Base-by-base conservation (phyloP, 2,888 invertebrate species). In the Hypercompe scribonia region DNA sequence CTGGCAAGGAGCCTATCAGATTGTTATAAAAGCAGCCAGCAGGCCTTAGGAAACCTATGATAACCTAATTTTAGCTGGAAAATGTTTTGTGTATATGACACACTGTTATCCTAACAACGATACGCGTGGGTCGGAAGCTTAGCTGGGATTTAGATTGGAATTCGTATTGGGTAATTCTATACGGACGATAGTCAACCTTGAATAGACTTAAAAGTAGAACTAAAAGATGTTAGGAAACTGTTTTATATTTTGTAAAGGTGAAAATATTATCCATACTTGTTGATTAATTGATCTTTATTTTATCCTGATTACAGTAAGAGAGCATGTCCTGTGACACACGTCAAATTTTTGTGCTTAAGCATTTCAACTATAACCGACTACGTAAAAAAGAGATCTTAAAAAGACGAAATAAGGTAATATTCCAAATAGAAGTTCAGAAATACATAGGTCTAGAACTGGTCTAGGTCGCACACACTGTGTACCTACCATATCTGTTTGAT, bases 1-100 rank as follows among this genome's bases (percentile, higher is more conserved):
- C 93, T 93, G 94, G 94, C 94, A 92, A 88, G 83, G 79, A 81
- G 87, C 91, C 91, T 94, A 94, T 94, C 94, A 87, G 94, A 94
- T 94, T 87, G 75, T 76, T 63, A 74, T 69, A 74, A 80, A 74
- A 78, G 82, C 70, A 81, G 81, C 81, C 83, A 83, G 83, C 77
- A 71, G 76, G 65, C 81, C 83, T 87, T 88, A 89, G 90, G 85
- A 87, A 74, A 87, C 79, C 82, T 21, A 85, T 86, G 91, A 91
- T 94, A 93, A 91, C 94, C 93, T 88, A 92, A 86, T 90, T 93
- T 89, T 87, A 81, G 81, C 78, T 82, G 81, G 88, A 87, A 90
- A 90, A 90, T 88, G 89, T 90, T 89, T 90, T 91, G 89, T 91
- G 90, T 86, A 76, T 86, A 87, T 90, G 92, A 91, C 90, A 81